Percentiles rank a stretch among this genome's conserved stretches.
phyloP scores from a whole-genome alignment of 2,113 vertebrate genomes.

The Smithornis capensis region DNA sequence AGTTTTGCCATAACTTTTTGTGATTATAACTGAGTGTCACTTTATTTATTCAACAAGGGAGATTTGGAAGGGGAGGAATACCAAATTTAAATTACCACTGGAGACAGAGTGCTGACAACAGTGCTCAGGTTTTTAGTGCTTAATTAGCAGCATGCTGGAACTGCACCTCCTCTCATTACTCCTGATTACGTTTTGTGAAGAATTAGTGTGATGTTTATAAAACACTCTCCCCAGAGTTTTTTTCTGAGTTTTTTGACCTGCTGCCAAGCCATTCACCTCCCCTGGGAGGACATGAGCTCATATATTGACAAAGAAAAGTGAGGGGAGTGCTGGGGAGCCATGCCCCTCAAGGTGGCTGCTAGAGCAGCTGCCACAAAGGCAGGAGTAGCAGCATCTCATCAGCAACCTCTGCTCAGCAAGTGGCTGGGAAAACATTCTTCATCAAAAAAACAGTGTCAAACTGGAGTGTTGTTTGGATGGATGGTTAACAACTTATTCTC shows the following conservation, averaged over 20 bases:
- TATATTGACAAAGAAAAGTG: background rate
- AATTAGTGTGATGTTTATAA: background rate
- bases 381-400: background rate
- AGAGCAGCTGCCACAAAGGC: background rate
- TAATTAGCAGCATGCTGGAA: background rate
- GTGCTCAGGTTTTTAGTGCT: background rate
- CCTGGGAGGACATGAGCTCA: background rate
- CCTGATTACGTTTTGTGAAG: background rate
- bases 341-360: background rate
- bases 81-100: background rate
- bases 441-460: rapidly evolving
- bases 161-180: background rate
- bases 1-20: background rate
- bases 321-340: background rate
- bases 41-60: background rate
- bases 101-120: background rate
- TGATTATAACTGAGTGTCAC: background rate
- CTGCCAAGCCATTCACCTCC: background rate
- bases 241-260: background rate
- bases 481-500: background rate
- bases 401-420: background rate
- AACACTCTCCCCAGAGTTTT: background rate
- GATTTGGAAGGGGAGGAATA: background rate
- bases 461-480: background rate
- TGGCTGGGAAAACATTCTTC: background rate